phyloP scores from a whole-genome alignment of 2,888 invertebrate genomes.

The Ommatoiulus sabulosus region DNA sequence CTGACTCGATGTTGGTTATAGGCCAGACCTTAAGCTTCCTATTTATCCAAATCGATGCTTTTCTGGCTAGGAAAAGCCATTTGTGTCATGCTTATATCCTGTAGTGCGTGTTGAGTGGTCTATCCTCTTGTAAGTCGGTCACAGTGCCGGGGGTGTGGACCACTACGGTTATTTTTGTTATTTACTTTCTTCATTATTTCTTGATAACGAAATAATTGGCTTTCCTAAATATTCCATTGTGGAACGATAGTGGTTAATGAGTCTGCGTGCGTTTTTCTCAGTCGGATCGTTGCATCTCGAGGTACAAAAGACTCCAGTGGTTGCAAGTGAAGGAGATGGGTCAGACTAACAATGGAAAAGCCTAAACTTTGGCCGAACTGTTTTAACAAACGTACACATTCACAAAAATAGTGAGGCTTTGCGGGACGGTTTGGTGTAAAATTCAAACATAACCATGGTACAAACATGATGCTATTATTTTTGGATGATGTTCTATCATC shows the following conservation, averaged over 20 bases:
- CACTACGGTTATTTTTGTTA: not conserved
- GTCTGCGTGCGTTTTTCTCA: not conserved
- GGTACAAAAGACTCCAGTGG: no score
- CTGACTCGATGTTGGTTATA: not conserved
- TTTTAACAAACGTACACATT: no score
- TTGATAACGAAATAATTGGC: not conserved
- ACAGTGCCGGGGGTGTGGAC: not conserved
- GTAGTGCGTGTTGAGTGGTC: not conserved
- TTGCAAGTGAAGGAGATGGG: no score
- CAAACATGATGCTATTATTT: no score
- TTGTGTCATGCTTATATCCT: not conserved
- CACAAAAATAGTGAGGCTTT: no score
- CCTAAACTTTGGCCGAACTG: no score
- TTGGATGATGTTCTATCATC: no score
- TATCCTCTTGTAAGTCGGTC: not conserved
- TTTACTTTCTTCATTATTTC: not conserved
- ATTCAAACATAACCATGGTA: no score
- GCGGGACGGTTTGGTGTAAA: no score
- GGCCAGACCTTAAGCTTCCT: not conserved
- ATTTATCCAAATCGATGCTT: conserved; percentile 15
- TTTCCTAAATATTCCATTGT: not conserved
- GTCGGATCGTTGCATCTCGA: no score
- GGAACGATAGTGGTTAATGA: not conserved
- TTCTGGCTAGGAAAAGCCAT: not conserved
- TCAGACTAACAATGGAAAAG: no score